phyloP scores from a whole-genome alignment of 2,888 invertebrate genomes.

The Hydroisotoma schaefferi region DNA sequence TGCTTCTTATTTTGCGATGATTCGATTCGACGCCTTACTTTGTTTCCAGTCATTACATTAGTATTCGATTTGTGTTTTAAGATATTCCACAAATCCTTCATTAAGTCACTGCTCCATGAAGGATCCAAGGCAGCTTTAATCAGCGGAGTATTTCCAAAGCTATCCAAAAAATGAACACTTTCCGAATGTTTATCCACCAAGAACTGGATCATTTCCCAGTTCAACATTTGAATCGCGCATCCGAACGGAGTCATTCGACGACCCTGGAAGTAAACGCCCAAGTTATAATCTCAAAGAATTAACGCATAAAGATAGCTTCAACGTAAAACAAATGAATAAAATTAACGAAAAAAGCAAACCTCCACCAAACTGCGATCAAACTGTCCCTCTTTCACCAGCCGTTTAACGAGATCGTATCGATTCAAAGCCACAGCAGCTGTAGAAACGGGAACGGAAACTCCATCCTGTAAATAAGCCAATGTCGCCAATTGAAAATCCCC shows the following conservation, averaged over 20 bases:
- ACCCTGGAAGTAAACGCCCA: not conserved
- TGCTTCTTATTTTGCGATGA: not conserved
- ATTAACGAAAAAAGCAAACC: not conserved
- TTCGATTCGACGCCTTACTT: not conserved
- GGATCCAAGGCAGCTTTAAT: slow-evolving; percentile 1
- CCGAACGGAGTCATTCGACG: not conserved
- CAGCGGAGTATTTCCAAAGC: slow-evolving; percentile 8
- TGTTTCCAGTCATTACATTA: not conserved
- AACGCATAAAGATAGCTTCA: not conserved
- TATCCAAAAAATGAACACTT: not conserved
- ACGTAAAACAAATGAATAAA: not conserved
- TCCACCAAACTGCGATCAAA: not conserved
- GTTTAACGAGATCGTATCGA: not conserved
- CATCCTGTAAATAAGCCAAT: slow-evolving; percentile 4
- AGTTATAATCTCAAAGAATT: too few relatives aligned
- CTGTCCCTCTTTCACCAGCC: not conserved
- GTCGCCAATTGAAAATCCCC: not conserved
- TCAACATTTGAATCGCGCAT: not conserved
- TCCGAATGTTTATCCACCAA: not conserved
- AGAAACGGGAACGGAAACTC: not conserved
- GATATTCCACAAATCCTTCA: not conserved
- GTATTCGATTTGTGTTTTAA: not conserved
- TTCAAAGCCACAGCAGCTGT: slow-evolving; percentile 3
- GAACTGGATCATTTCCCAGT: slow-evolving; percentile 3
- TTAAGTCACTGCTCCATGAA: not conserved